Percentiles rank a stretch among this genome's conserved stretches.
Conservation (phyloP, 1,140 invertebrate genomes). For the Drosophila funebris region DNA sequence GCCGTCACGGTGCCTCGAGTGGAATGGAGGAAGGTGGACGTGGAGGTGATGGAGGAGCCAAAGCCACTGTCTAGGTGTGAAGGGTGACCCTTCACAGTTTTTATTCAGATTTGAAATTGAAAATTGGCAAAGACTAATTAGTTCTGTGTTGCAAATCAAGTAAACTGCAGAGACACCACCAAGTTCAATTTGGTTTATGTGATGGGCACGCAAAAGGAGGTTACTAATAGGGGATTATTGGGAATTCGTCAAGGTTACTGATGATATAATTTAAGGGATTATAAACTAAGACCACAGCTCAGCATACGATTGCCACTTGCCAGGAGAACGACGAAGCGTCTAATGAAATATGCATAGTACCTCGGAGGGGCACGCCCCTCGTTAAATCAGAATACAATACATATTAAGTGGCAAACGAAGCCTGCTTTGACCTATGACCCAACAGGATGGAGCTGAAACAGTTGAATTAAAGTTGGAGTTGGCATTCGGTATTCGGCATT, state of each 20-base stretch:
- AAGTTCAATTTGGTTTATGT: too few relatives aligned
- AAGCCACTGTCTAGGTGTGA: slow-evolving; percentile 51
- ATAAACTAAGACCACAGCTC: not conserved
- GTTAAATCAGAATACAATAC: slow-evolving; percentile 78
- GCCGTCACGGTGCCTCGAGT: slow-evolving; percentile 32
- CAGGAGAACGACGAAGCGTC: not conserved
- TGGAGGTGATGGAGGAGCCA: too few relatives aligned
- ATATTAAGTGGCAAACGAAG: slow-evolving; percentile 53
- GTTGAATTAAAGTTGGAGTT: slow-evolving; percentile 2
- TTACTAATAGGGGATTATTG: too few relatives aligned
- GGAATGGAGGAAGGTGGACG: not conserved
- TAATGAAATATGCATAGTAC: slow-evolving; percentile 53
- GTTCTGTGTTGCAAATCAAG: slow-evolving; percentile 37
- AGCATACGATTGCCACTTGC: not conserved
- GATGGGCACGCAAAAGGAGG: too few relatives aligned
- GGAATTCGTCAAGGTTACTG: too few relatives aligned
- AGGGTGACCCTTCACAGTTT: slow-evolving; percentile 33
- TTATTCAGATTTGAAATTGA: slow-evolving; percentile 49
- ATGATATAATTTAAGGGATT: too few relatives aligned
- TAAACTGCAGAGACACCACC: too few relatives aligned
- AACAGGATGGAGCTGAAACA: not conserved
- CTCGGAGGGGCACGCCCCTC: slow-evolving; percentile 51
- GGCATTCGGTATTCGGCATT: slow-evolving; percentile 3
- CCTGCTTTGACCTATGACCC: slow-evolving; percentile 67
- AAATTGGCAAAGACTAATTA: slow-evolving; percentile 66